Evolutionary conservation across 2,113 vertebrate genomes (phyloP).

Genomic region (Myrmecophaga tridactyla): DNA sequence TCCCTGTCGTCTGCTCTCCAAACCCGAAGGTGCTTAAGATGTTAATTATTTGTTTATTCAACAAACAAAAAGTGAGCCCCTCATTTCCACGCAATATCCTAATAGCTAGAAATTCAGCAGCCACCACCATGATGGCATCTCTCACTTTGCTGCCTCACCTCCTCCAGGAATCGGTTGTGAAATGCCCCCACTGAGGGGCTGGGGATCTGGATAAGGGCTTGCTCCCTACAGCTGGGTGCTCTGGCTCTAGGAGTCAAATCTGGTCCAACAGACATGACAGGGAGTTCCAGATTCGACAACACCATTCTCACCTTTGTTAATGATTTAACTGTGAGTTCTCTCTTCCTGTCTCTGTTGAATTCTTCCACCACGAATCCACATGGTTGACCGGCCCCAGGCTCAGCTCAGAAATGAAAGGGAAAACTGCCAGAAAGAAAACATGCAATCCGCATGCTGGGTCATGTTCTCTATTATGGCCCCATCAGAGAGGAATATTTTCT

Average conservation of each 20-base stretch:
- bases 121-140: not conserved
- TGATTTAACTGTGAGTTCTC: not conserved
- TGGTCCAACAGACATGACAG: not conserved
- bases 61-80: not conserved
- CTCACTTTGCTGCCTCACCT: no score
- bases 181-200: fast-evolving
- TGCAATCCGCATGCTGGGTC: not conserved
- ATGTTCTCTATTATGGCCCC: not conserved
- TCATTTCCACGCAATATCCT: not conserved
- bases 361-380: not conserved
- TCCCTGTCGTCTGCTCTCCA: not conserved
- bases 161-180: not conserved
- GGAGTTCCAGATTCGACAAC: not conserved
- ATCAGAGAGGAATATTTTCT: not conserved
- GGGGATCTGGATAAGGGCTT: not conserved
- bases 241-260: not conserved
- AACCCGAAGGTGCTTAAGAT: not conserved
- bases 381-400: not conserved
- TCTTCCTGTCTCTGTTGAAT: not conserved
- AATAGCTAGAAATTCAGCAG: not conserved
- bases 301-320: not conserved
- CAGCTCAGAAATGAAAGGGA: not conserved
- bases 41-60: not conserved
- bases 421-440: not conserved
- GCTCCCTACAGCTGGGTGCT: not conserved